Conservation (phyloP, 2,113 vertebrate genomes). For the Emydura subglobosa region DNA sequence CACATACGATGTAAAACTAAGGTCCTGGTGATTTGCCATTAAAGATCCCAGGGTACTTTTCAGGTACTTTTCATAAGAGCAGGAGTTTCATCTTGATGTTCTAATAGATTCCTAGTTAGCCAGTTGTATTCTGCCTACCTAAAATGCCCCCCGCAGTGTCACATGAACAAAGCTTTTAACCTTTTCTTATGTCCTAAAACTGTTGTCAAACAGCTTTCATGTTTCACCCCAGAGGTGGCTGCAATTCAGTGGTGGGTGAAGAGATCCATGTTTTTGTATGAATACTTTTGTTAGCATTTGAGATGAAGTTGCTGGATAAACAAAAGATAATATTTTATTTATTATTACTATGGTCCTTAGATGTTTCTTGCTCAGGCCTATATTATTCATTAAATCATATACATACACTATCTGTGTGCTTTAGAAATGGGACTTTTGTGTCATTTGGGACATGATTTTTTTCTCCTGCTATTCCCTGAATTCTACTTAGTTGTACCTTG, state of each 20-base stretch:
- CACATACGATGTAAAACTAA: not conserved
- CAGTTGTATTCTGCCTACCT: not conserved
- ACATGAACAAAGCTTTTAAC: no score
- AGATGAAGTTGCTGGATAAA: not conserved
- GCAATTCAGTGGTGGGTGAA: not conserved
- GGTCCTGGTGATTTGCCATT: not conserved
- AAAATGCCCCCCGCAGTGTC: not conserved
- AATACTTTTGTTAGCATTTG: not conserved
- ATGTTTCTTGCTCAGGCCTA: not conserved
- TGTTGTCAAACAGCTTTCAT: not conserved
- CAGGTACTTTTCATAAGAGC: not conserved
- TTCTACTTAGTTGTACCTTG: constrained; percentile 24
- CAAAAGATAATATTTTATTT: not conserved
- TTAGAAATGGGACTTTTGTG: not conserved
- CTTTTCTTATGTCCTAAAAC: not conserved
- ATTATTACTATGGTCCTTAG: not conserved
- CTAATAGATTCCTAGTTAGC: not conserved
- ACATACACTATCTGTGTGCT: not conserved
- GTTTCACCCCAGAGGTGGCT: not conserved
- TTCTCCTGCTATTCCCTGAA: not conserved
- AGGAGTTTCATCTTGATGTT: not conserved
- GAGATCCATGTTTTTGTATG: not conserved
- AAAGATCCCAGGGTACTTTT: not conserved
- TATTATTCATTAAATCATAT: not conserved
- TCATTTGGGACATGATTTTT: not conserved